Evolutionary conservation across 1,140 invertebrate genomes (phyloP).

Genomic region (Sipha flava): DNA sequence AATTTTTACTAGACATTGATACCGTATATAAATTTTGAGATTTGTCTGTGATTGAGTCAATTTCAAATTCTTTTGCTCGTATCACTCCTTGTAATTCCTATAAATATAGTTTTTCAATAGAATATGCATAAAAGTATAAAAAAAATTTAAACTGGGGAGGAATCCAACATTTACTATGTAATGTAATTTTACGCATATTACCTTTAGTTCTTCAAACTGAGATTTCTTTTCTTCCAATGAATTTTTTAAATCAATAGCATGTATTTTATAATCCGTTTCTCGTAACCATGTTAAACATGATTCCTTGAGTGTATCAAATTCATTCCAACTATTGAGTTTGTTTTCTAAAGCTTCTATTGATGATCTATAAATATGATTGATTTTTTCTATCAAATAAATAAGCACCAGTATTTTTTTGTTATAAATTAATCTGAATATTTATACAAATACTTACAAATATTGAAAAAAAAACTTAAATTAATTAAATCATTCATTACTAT

Average conservation of each 20-base stretch:
- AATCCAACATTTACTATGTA: too few species aligned
- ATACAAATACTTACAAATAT: too few species aligned
- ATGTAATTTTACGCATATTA: conserved; percentile 32
- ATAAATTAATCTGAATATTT: too few species aligned
- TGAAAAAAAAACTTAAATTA: too few species aligned
- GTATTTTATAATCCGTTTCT: conserved; percentile 76
- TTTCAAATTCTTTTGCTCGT: conserved; percentile 80
- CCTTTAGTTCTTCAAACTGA: conserved; percentile 66
- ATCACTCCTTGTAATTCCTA: conserved; percentile 78
- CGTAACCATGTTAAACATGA: conserved; percentile 79
- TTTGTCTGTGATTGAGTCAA: conserved; percentile 83
- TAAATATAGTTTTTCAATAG: too few species aligned
- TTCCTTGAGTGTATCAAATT: conserved; percentile 82
- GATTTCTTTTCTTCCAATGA: conserved; percentile 73
- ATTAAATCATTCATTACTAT: too few species aligned
- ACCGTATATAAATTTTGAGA: conserved; percentile 75
- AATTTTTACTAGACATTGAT: conserved; percentile 51
- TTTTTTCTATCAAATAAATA: too few species aligned
- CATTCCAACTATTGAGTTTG: conserved; percentile 81
- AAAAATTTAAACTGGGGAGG: too few species aligned
- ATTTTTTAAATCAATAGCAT: conserved; percentile 79
- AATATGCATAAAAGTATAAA: too few species aligned
- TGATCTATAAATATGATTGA: conserved; percentile 43
- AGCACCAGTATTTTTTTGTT: too few species aligned
- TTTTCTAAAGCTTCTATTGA: conserved; percentile 68